A percentile compares a stretch with the other conserved stretches of the same genome.
phyloP scores from a whole-genome alignment of 2,113 vertebrate genomes.

The Phyllostomus discolor region DNA sequence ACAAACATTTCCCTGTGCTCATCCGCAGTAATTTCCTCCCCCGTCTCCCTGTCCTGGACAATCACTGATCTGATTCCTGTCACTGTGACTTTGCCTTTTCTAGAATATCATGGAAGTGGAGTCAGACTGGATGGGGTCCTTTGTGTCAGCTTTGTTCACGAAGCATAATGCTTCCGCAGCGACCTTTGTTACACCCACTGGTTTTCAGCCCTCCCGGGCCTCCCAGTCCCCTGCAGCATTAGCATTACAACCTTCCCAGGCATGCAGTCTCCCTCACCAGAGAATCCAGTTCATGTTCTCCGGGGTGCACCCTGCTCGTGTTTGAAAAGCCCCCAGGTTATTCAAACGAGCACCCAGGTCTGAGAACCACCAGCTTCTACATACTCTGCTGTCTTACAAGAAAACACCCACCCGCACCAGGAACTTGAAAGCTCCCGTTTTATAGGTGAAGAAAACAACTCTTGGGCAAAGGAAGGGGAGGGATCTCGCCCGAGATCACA shows the following conservation, averaged over 20 bases:
- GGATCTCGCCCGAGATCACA: not conserved
- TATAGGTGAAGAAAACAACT: not conserved
- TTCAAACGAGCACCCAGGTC: not conserved
- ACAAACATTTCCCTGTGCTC: not conserved
- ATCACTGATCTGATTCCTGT: not conserved
- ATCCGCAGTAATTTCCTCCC: not conserved
- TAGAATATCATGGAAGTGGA: not conserved
- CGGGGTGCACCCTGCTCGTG: not conserved
- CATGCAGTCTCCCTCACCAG: rapidly evolving
- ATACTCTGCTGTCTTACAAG: rapidly evolving
- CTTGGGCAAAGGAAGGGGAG: not conserved
- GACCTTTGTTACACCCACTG: not conserved
- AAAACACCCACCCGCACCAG: not conserved
- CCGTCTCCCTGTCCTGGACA: not conserved
- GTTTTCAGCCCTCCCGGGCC: not conserved
- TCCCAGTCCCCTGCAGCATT: not conserved
- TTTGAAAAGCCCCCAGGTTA: not conserved
- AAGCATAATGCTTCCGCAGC: not conserved
- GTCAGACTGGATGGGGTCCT: not conserved
- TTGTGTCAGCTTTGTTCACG: not conserved
- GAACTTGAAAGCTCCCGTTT: not conserved
- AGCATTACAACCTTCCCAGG: not conserved
- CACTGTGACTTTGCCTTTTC: not conserved
- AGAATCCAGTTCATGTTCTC: not conserved
- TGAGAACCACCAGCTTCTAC: not conserved